A percentile compares a stretch with the other conserved stretches of the same genome.
These are phyloP conservation scores for Troilus luridus DNA, from an alignment of 2,888 invertebrate species.

Conservation along the genomic window DNA sequence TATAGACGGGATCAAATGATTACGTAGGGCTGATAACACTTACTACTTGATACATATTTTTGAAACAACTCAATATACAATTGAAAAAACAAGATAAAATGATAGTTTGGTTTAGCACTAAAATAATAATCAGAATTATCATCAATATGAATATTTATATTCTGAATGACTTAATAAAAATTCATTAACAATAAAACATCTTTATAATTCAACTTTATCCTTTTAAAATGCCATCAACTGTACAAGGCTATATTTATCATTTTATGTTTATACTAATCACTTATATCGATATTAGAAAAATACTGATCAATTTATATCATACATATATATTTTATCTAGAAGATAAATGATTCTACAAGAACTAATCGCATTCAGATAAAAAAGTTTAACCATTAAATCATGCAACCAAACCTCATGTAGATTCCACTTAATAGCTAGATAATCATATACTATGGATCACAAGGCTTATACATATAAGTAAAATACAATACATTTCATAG, in stretches of 20 bases:
- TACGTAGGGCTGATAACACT: not conserved
- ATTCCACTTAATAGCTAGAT: not conserved
- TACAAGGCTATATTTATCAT: not conserved
- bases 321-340: conserved; percentile 3
- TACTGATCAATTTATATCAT: conserved; percentile 39
- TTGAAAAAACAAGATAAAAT: too few species aligned
- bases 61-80: too few species aligned
- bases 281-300: conserved; percentile 27
- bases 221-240: not conserved
- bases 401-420: not conserved
- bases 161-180: not conserved
- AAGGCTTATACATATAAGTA: conserved; percentile 1
- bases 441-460: not conserved
- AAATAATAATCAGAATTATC: too few species aligned
- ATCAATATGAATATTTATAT: not conserved
- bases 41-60: too few species aligned
- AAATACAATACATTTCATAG: not conserved
- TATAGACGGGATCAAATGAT: not conserved
- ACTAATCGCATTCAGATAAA: not conserved
- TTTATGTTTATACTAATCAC: not conserved
- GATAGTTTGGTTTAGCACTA: too few species aligned
- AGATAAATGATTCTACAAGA: not conserved
- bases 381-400: not conserved
- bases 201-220: not conserved
- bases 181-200: not conserved